Percentiles rank a stretch among this genome's conserved stretches.
Evolutionary conservation across 2,888 invertebrate species (phyloP).

Genomic region (Helleia helle): DNA sequence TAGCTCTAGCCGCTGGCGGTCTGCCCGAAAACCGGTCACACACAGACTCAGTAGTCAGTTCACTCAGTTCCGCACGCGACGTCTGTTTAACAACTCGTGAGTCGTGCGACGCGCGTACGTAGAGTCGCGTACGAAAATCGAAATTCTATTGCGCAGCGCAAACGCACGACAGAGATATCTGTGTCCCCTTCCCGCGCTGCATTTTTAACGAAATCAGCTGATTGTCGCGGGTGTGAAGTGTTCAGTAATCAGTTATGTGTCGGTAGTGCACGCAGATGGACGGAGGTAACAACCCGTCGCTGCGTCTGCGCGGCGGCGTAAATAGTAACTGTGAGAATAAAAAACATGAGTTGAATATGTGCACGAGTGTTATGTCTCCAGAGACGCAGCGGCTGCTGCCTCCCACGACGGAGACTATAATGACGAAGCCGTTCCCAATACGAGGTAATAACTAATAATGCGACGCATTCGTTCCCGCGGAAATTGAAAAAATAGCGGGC

Average conservation of each 20-base stretch:
- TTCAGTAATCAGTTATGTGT: slow-evolving; percentile 49
- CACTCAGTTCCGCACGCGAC: slow-evolving; percentile 24
- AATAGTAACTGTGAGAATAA: slow-evolving; percentile 45
- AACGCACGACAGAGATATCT: slow-evolving; percentile 18
- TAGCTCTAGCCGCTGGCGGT: slow-evolving; percentile 28
- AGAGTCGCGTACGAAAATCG: slow-evolving; percentile 3
- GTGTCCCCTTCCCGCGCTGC: slow-evolving; percentile 20
- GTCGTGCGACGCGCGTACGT: slow-evolving; percentile 1
- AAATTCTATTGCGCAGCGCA: slow-evolving; percentile 25
- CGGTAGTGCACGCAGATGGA: slow-evolving; percentile 55
- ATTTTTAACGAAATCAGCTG: slow-evolving; percentile 36
- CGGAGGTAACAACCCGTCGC: slow-evolving; percentile 51
- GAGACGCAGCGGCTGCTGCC: slow-evolving; percentile 80
- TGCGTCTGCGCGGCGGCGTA: slow-evolving; percentile 62
- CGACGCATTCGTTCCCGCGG: not conserved
- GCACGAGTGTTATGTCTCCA: slow-evolving; percentile 82
- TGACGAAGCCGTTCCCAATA: slow-evolving; percentile 92
- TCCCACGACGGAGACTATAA: slow-evolving; percentile 87
- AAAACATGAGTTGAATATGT: slow-evolving; percentile 72
- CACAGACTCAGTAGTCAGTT: not conserved
- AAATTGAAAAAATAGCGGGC: not conserved
- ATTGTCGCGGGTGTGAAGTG: slow-evolving; percentile 19
- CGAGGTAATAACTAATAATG: slow-evolving; percentile 3
- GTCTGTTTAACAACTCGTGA: slow-evolving; percentile 16
- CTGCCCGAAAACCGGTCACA: slow-evolving; percentile 26